Evolutionary conservation across 2,888 invertebrate genomes (phyloP).

Genomic region (Leptopilina syphax): DNA sequence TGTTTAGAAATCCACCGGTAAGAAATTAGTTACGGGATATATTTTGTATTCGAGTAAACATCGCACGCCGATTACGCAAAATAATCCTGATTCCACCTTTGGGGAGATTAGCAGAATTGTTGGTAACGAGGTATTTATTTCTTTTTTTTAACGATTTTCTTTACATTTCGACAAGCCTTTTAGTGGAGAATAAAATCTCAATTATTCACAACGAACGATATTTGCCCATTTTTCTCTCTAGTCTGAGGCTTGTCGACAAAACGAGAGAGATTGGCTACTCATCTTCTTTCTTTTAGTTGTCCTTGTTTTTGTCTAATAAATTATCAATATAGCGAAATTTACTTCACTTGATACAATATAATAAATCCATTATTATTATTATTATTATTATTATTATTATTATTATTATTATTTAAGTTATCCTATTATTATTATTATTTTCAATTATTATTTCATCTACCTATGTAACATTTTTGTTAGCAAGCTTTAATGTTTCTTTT

Average conservation of each 20-base stretch:
- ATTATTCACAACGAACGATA: not conserved
- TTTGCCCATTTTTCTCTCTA: not conserved
- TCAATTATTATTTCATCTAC: not conserved
- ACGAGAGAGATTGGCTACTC: not conserved
- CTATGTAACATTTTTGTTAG: not conserved
- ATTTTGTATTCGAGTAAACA: slow-evolving; percentile 98
- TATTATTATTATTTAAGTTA: not conserved
- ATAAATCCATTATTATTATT: too few relatives aligned
- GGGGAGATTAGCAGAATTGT: slow-evolving; percentile 89
- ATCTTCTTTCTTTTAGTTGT: not conserved
- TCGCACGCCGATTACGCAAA: slow-evolving; percentile 93
- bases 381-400: not conserved
- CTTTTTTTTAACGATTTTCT: slow-evolving; percentile 59
- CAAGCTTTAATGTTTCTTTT: not conserved
- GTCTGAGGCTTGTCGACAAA: slow-evolving; percentile 7
- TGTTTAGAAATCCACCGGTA: slow-evolving; percentile 80
- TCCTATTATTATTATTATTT: not conserved
- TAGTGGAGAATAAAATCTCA: slow-evolving; percentile 46
- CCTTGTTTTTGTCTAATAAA: not conserved
- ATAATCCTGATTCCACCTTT: slow-evolving; percentile 96
- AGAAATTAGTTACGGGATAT: slow-evolving; percentile 95
- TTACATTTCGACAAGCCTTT: slow-evolving; percentile 37
- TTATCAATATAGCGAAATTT: not conserved
- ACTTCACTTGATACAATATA: too few relatives aligned
- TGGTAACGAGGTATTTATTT: slow-evolving; percentile 82